Evolutionary conservation across 2,113 vertebrate genomes (phyloP), one percentile per base, ranked within the genome.

Genomic region (Ailuropoda melanoleuca): DNA sequence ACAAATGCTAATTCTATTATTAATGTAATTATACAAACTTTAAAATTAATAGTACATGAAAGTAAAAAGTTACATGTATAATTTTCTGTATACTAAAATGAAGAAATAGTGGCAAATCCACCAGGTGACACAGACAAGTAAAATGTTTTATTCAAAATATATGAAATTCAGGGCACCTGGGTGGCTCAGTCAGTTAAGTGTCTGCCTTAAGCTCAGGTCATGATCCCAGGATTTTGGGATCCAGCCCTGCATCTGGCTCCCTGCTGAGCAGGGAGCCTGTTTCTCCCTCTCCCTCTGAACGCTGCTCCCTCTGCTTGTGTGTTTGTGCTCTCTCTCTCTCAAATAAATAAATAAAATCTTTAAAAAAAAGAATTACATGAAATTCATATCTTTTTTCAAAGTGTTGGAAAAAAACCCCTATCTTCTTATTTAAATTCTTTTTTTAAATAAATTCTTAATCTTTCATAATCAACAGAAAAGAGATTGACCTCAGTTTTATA

Each of bases 391-490:
- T 82, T 94, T 91, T 78, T 74, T 80, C 26, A 84, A 64, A 88
- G 10, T 3, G n/a, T 85, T 91, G 19, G 19, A 92, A 86, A 83
- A 50, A 34, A 78, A n/a, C 11, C 48, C 2, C 50, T 74, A 53
- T 55, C 75, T 82, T 74, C 46, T 37, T 95, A 60, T 29, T n/a
- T 24, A 96, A 90, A 6, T 14, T 19, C 0, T 34, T 85, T 68
- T 68, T 68, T 66, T n/a, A 4, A 68, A 68, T 68, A 95, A 92
- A 5, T 14, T 17, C 0, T 48, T 75, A 93, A 77, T 9, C 9
- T 84, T 97, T 95, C 64, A 18, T 87, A 97, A 82, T 68, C 12
- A 94, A 88, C 24, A 84, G 29, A 66, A 95, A 98, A 89, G 60
- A n/a, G 37, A 74, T 26, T 82, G 53, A 15, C 1, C 9, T 88